Conservation (phyloP, 2,113 vertebrate genomes). For the zebrafish (Danio rerio) region DNA sequence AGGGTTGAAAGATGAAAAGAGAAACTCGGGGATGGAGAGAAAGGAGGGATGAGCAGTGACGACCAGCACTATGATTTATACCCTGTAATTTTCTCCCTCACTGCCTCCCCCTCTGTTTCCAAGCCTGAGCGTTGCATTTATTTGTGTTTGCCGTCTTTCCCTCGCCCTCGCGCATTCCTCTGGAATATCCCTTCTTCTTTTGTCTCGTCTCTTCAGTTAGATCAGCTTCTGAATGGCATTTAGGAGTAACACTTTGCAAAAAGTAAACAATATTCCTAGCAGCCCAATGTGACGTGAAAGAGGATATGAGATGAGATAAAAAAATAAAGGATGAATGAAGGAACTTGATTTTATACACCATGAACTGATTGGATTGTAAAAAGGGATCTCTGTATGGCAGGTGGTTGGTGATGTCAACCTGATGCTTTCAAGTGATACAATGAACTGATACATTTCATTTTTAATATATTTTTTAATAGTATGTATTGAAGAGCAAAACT, state of each 20-base stretch:
- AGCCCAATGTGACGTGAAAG: too few species aligned
- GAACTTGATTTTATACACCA: not conserved
- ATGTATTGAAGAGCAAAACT: too few species aligned
- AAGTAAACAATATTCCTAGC: not conserved
- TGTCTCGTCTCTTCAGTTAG: constrained; percentile 43
- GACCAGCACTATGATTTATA: constrained; percentile 27
- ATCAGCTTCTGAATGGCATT: constrained; percentile 62
- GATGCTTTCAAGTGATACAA: too few species aligned
- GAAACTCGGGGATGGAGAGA: not conserved
- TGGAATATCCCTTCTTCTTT: constrained; percentile 50
- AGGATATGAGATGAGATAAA: too few species aligned
- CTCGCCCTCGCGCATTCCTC: constrained; percentile 45
- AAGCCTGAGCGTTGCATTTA: not conserved
- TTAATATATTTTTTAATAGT: too few species aligned
- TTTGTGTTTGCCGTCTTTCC: constrained; percentile 2
- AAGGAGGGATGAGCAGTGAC: not conserved
- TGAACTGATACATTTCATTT: too few species aligned
- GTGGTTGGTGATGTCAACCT: too few species aligned
- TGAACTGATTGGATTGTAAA: not conserved
- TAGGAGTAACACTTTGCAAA: constrained; percentile 66
- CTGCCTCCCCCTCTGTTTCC: not conserved
- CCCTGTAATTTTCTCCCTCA: constrained; percentile 25
- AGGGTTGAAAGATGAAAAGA: not conserved
- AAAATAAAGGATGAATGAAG: too few species aligned
- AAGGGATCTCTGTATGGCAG: not conserved